A percentile compares a stretch with the other conserved stretches of the same genome.
These are phyloP conservation scores for Drosophila navojoa DNA, from an alignment of 1,140 invertebrate genomes.

Conservation along the genomic window DNA sequence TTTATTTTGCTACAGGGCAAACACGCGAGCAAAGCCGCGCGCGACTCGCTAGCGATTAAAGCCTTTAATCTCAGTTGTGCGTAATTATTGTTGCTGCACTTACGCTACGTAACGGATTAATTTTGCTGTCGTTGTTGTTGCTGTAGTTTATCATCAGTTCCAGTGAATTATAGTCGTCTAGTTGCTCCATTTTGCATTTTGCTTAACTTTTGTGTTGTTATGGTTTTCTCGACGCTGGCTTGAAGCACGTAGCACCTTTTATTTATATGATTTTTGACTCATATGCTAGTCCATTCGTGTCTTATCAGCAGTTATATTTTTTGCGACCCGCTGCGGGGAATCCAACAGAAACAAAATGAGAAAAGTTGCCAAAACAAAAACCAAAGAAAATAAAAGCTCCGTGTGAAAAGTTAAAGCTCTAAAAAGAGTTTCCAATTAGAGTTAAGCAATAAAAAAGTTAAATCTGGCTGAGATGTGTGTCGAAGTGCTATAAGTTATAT, in stretches of 20 bases:
- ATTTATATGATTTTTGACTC: slow-evolving; percentile 36
- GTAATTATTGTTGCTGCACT: slow-evolving; percentile 32
- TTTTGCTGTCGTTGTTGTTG: not conserved
- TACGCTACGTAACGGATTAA: slow-evolving; percentile 30
- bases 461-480: slow-evolving; percentile 4
- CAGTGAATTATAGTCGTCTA: not conserved
- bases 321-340: slow-evolving; percentile 29
- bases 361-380: slow-evolving; percentile 27
- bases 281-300: slow-evolving; percentile 43
- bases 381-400: slow-evolving; percentile 4
- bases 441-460: not conserved
- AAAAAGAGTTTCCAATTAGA: not conserved
- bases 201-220: slow-evolving; percentile 35
- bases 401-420: slow-evolving; percentile 6
- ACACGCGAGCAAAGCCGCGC: slow-evolving; percentile 53
- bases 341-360: slow-evolving; percentile 36
- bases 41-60: slow-evolving; percentile 63
- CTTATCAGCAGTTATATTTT: slow-evolving; percentile 55
- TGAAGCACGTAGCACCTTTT: slow-evolving; percentile 42
- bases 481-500: not conserved
- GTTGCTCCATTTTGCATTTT: slow-evolving; percentile 48
- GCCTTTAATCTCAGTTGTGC: slow-evolving; percentile 62
- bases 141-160: slow-evolving; percentile 58
- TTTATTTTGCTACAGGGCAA: slow-evolving; percentile 25
- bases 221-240: slow-evolving; percentile 13